Conservation (phyloP, 1,140 invertebrate genomes). For the Steinernema khuongi region DNA sequence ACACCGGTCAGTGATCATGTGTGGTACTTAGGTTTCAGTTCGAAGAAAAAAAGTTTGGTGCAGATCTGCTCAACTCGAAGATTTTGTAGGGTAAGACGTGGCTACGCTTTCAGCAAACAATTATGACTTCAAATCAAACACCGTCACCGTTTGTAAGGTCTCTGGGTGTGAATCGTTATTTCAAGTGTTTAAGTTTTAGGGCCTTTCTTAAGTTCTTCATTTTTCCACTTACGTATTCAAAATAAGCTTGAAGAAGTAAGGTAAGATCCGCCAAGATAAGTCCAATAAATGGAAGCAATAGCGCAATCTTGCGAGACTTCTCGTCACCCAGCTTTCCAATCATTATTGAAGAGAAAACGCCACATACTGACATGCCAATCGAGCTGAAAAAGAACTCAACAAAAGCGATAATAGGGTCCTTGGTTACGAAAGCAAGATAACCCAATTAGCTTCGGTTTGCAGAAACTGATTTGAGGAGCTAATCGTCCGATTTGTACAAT, state of each 20-base stretch:
- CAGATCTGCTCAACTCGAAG: too few relatives aligned
- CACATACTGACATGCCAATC: background rate
- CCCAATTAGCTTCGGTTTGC: conserved; percentile 13
- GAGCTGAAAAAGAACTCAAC: conserved; percentile 10
- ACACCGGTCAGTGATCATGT: too few relatives aligned
- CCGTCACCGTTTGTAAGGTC: too few relatives aligned
- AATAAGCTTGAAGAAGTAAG: background rate
- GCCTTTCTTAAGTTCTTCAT: too few relatives aligned
- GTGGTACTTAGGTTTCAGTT: too few relatives aligned
- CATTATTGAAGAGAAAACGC: background rate
- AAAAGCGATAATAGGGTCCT: background rate
- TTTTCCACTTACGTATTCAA: background rate
- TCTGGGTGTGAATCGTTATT: too few relatives aligned
- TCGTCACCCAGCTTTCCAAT: conserved; percentile 4
- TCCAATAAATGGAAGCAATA: conserved; percentile 6
- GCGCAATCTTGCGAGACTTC: background rate
- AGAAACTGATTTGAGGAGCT: conserved; percentile 1
- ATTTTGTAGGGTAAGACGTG: too few relatives aligned
- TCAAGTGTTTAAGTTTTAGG: too few relatives aligned
- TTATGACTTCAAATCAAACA: too few relatives aligned
- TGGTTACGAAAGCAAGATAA: background rate
- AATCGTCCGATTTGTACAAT: background rate
- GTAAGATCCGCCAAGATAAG: background rate
- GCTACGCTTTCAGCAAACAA: too few relatives aligned
- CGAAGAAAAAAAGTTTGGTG: too few relatives aligned